Percentiles rank a stretch among this genome's conserved stretches.
These are phyloP conservation scores for Amphiprion clarkii DNA, from an alignment of 2,797 vertebrate species.

Conservation along the genomic window DNA sequence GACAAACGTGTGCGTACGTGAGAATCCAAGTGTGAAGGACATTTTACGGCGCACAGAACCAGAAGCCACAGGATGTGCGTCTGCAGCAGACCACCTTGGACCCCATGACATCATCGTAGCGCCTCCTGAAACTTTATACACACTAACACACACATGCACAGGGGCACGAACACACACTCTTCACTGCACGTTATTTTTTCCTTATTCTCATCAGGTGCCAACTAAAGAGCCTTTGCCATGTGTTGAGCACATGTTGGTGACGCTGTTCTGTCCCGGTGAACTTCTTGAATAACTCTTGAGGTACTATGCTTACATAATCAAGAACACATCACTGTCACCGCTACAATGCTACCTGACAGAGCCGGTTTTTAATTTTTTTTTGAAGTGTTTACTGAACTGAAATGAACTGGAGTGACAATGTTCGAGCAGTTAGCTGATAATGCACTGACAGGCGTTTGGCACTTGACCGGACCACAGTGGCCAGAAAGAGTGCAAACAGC, in stretches of 20 bases:
- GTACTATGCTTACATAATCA: conserved; percentile 13
- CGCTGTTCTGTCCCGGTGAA: conserved; percentile 14
- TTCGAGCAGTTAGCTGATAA: conserved; percentile 47
- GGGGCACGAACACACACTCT: conserved; percentile 30
- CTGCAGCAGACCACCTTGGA: conserved; percentile 70
- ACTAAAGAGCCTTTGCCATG: conserved; percentile 62
- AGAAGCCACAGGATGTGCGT: conserved; percentile 71
- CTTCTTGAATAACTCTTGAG: conserved; percentile 21
- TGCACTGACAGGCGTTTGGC: conserved; percentile 53
- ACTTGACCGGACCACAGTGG: conserved; percentile 21
- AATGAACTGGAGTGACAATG: conserved; percentile 19
- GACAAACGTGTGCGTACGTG: conserved; percentile 9
- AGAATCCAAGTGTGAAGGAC: conserved; percentile 28
- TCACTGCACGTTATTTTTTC: conserved; percentile 33
- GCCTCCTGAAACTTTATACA: conserved; percentile 37
- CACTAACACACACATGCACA: conserved; percentile 3
- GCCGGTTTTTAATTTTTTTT: not conserved
- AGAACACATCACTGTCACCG: conserved; percentile 16
- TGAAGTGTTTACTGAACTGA: not conserved
- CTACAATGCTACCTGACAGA: not conserved
- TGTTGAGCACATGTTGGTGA: conserved; percentile 70
- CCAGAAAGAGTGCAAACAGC: conserved; percentile 58
- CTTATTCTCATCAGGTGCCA: conserved; percentile 62
- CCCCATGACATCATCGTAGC: conserved; percentile 69
- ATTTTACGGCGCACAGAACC: conserved; percentile 46